Conservation (phyloP, 2,888 invertebrate genomes). For the Ornithoptera alexandrae region DNA sequence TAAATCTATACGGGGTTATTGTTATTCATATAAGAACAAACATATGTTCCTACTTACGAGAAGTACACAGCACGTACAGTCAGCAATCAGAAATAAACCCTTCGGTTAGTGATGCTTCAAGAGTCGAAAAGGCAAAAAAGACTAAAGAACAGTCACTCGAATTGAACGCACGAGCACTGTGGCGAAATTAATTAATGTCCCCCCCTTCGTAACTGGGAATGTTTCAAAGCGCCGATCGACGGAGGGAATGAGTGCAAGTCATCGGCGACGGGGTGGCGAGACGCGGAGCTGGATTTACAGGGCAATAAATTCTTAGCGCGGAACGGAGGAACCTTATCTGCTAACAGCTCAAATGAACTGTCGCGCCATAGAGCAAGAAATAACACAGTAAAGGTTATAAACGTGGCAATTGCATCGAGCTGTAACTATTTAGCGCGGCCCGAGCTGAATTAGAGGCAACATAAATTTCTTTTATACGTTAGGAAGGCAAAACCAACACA, state of each 20-base stretch:
- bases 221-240: conserved; percentile 60
- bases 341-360: conserved; percentile 73
- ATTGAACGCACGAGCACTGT: conserved; percentile 59
- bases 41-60: neutral
- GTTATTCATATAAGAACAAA: neutral
- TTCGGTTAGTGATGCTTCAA: conserved; percentile 33
- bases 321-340: conserved; percentile 65
- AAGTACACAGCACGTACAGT: conserved; percentile 19
- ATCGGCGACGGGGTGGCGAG: conserved; percentile 48
- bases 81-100: conserved; percentile 31
- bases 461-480: conserved; percentile 41
- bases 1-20: neutral
- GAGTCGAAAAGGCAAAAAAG: conserved; percentile 46
- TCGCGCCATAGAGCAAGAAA: conserved; percentile 48
- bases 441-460: conserved; percentile 25
- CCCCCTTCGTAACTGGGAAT: conserved; percentile 55
- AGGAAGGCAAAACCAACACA: conserved; percentile 36
- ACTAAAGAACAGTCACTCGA: conserved; percentile 53
- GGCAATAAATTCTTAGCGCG: conserved; percentile 67
- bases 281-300: conserved; percentile 59
- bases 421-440: conserved; percentile 38
- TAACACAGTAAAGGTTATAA: conserved; percentile 47
- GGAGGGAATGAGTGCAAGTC: conserved; percentile 66
- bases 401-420: conserved; percentile 37
- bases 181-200: conserved; percentile 74